phyloP scores from a whole-genome alignment of 2,113 vertebrate species.

The Coregonus clupeaformis region DNA sequence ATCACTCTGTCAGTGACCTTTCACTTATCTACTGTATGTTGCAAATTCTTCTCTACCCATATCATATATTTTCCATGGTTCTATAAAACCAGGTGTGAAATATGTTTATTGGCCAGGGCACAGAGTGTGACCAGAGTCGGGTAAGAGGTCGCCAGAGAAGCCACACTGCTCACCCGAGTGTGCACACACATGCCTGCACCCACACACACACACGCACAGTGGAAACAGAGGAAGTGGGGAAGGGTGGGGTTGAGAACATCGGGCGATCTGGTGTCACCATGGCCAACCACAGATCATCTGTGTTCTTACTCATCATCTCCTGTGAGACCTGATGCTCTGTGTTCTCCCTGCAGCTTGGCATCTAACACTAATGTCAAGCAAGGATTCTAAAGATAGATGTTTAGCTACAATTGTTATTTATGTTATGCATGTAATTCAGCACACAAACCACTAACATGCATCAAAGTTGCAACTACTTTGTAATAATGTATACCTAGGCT shows the following conservation, averaged over 20 bases:
- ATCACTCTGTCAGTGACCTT: not conserved
- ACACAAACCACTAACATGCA: too few species aligned
- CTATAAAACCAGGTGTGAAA: not conserved
- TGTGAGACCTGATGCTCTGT: too few species aligned
- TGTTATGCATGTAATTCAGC: too few species aligned
- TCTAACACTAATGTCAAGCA: too few species aligned
- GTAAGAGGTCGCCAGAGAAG: constrained; percentile 27
- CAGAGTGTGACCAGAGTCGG: not conserved
- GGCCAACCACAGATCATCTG: too few species aligned
- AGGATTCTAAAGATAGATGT: too few species aligned
- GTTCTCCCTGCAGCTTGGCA: too few species aligned
- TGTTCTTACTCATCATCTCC: constrained; percentile 43
- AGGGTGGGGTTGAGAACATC: constrained; percentile 80
- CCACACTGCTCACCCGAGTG: constrained; percentile 58
- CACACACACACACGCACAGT: constrained; percentile 13
- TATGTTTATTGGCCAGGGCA: not conserved
- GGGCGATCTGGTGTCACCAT: constrained; percentile 51
- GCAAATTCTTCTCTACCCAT: not conserved
- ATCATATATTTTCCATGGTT: not conserved
- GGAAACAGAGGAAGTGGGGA: constrained; percentile 80
- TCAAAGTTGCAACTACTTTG: too few species aligned
- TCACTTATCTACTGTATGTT: not conserved
- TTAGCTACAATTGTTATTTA: too few species aligned
- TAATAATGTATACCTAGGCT: too few species aligned
- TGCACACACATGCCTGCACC: constrained; percentile 15